Evolutionary conservation across 2,888 invertebrate genomes (phyloP).

Genomic region (Nephrotoma guestfalica): DNA sequence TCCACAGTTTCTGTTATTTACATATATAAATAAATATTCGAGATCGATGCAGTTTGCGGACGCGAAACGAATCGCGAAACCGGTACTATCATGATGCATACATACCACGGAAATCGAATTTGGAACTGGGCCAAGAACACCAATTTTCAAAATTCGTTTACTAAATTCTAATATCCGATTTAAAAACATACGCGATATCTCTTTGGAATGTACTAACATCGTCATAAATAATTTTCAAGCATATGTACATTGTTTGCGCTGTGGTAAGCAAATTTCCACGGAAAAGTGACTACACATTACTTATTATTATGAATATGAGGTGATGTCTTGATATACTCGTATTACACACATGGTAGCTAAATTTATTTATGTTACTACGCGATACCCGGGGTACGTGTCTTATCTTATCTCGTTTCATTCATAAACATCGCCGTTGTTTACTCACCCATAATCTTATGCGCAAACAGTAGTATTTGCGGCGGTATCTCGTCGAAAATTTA

Average conservation of each 20-base stretch:
- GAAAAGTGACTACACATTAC: background rate
- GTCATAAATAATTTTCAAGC: background rate
- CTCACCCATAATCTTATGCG: background rate
- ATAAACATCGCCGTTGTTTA: background rate
- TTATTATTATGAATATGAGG: background rate
- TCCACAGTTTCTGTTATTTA: background rate
- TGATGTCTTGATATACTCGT: background rate
- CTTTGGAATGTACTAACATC: background rate
- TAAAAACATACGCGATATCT: background rate
- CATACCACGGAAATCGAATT: background rate
- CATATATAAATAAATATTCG: background rate
- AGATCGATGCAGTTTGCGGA: background rate
- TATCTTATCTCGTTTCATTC: background rate
- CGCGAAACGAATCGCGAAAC: background rate
- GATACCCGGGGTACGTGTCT: background rate
- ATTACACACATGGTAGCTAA: background rate
- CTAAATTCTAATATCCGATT: background rate
- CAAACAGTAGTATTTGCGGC: background rate
- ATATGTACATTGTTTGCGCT: background rate
- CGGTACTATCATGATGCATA: background rate
- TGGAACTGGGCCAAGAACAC: background rate
- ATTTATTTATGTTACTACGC: background rate
- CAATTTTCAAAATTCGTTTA: background rate
- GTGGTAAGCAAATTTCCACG: background rate
- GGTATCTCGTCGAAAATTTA: background rate